These are phyloP conservation scores for Fregetta grallaria DNA, from an alignment of 2,113 vertebrate genomes.

Conservation along the genomic window DNA sequence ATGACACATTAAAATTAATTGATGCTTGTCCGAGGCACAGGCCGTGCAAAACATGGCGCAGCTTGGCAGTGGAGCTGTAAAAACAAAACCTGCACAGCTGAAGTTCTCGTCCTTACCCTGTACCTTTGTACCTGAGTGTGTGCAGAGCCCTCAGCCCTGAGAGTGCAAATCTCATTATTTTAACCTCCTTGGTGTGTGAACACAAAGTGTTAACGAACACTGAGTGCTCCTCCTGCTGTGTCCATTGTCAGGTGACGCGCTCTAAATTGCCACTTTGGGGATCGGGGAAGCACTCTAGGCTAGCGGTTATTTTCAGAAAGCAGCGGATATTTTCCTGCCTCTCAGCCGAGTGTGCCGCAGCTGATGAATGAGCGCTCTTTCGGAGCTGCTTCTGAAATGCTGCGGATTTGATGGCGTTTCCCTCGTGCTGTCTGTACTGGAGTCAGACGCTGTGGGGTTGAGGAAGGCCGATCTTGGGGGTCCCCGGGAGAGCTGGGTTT, in stretches of 20 bases:
- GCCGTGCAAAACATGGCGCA: neutral
- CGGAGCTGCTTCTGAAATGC: neutral
- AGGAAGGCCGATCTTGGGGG: neutral
- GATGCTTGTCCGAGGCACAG: neutral
- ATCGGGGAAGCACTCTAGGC: neutral
- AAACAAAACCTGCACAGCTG: neutral
- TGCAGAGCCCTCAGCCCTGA: neutral
- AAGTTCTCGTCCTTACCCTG: neutral
- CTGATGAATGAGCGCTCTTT: neutral
- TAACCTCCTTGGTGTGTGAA: rapidly evolving
- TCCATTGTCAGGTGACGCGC: neutral
- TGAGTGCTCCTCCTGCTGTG: neutral
- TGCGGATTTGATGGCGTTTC: neutral
- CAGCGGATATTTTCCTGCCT: neutral
- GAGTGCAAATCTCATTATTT: neutral
- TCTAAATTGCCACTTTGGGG: neutral
- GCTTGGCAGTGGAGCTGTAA: neutral
- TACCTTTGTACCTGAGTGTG: neutral
- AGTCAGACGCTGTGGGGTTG: neutral
- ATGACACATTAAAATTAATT: neutral
- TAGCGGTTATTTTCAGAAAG: neutral
- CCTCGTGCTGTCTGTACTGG: rapidly evolving
- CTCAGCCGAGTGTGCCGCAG: rapidly evolving
- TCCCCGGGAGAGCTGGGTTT: neutral
- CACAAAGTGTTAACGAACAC: neutral